Evolutionary conservation across 2,113 vertebrate species (phyloP).

Genomic region (Pseudopodoces humilis): DNA sequence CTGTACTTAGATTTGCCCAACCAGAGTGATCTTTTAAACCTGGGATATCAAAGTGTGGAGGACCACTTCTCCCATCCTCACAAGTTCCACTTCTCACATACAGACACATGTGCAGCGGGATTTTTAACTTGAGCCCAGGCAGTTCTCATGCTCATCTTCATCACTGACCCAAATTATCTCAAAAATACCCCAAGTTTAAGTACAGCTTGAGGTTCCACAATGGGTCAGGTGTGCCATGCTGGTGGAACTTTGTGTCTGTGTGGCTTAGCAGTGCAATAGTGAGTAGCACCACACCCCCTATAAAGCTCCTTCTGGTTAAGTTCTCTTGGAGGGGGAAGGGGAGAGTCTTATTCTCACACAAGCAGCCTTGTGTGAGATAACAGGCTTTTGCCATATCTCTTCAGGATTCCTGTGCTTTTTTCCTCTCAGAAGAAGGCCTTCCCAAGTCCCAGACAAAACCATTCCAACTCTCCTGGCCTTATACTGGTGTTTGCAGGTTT

Average conservation of each 20-base stretch:
- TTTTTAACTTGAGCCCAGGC: not conserved
- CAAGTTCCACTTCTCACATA: not conserved
- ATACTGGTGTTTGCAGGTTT: not conserved
- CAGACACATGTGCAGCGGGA: fast-evolving
- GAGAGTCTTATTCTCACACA: not conserved
- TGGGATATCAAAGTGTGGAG: fast-evolving
- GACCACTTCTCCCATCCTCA: fast-evolving
- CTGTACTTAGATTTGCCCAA: not conserved
- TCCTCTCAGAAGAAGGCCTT: not conserved
- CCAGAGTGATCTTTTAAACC: not conserved
- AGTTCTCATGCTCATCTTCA: not conserved
- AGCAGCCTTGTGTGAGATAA: not conserved
- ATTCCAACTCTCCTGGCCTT: not conserved
- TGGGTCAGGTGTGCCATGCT: fast-evolving
- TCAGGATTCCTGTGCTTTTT: not conserved
- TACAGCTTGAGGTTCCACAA: fast-evolving
- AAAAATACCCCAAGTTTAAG: not conserved
- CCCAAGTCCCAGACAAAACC: not conserved
- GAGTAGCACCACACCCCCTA: not conserved
- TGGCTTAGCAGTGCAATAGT: not conserved
- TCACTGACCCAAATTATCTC: not conserved
- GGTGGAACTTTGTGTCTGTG: not conserved
- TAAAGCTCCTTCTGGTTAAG: not conserved
- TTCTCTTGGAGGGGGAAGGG: not conserved
- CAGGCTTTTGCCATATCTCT: not conserved